These are phyloP conservation scores for Lanius ludovicianus DNA, from an alignment of 2,113 vertebrate genomes.

Conservation along the genomic window DNA sequence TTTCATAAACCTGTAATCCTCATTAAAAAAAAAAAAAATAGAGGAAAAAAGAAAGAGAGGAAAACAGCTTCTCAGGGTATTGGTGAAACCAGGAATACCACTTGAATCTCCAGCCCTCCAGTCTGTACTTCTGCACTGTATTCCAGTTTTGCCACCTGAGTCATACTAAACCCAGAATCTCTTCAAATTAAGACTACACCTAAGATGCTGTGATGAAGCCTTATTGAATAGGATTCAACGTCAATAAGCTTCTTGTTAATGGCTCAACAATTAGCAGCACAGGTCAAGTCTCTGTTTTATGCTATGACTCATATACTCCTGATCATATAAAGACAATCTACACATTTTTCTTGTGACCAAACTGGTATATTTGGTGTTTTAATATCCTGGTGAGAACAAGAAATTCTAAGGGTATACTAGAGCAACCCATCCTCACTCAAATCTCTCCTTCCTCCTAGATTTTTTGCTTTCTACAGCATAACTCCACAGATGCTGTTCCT, in stretches of 20 bases:
- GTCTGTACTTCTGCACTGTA: background rate
- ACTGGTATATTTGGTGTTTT: background rate
- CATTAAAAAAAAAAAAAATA: background rate
- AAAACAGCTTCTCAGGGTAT: background rate
- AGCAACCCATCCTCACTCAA: background rate
- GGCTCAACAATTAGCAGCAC: background rate
- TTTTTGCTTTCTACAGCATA: background rate
- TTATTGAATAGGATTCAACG: background rate
- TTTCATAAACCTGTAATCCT: background rate
- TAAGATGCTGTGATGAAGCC: background rate
- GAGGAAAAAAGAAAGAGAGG: rapidly evolving
- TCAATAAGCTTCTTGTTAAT: background rate
- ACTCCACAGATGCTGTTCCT: background rate
- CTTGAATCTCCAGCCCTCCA: background rate
- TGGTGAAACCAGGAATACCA: background rate
- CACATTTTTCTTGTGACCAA: background rate
- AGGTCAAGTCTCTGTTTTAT: background rate
- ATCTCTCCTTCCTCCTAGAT: background rate
- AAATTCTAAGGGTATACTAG: background rate
- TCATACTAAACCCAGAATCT: background rate
- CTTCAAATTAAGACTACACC: background rate
- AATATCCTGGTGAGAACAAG: background rate
- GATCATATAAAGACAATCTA: background rate
- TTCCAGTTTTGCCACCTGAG: background rate
- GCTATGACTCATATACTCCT: background rate